A percentile compares a stretch with the other conserved stretches of the same genome.
Conservation (phyloP, 2,888 invertebrate genomes). For the Ochropleura plecta region DNA sequence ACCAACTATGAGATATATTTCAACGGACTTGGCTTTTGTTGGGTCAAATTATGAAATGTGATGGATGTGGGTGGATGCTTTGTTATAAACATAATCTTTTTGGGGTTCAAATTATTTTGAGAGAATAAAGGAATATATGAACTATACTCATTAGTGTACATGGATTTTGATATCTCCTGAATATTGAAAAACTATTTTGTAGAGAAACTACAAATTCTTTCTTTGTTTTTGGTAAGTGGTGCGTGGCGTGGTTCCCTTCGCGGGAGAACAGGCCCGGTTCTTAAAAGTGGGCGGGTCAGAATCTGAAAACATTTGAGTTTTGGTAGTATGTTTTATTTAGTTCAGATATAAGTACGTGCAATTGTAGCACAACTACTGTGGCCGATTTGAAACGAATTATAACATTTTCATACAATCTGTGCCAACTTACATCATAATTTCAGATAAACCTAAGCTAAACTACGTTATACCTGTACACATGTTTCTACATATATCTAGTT, state of each 20-base stretch:
- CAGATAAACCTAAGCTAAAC: neutral
- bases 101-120: neutral
- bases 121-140: neutral
- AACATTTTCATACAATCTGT: neutral
- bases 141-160: neutral
- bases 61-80: conserved; percentile 34
- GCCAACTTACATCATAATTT: neutral
- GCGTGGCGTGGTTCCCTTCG: neutral
- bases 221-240: neutral
- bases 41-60: conserved; percentile 33
- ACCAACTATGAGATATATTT: conserved; percentile 78
- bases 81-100: conserved; percentile 13
- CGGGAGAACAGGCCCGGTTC: neutral
- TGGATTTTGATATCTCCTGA: neutral
- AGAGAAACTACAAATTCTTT: neutral
- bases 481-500: conserved; percentile 15
- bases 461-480: neutral
- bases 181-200: neutral
- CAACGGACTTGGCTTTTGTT: conserved; percentile 50
- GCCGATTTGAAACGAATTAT: neutral
- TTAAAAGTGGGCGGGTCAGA: no score
- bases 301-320: neutral
- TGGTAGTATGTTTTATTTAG: neutral
- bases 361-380: neutral
- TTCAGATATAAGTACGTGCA: no score